phyloP scores from a whole-genome alignment of 2,797 vertebrate species.

The Mareca penelope region DNA sequence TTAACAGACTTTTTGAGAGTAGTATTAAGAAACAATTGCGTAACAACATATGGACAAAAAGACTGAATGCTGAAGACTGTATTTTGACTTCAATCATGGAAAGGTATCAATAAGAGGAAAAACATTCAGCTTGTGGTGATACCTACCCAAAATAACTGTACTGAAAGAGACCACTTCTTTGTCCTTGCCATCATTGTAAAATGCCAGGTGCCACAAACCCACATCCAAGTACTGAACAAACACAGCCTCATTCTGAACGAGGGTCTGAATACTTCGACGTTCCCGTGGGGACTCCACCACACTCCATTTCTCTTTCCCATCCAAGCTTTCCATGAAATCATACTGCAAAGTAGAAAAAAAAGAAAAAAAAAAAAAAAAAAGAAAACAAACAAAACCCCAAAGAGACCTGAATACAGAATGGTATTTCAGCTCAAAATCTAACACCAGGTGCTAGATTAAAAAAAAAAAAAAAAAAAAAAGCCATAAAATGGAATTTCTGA shows the following conservation, averaged over 20 bases:
- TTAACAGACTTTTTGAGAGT: neutral
- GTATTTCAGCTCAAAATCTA: neutral
- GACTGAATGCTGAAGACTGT: neutral
- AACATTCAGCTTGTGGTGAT: neutral
- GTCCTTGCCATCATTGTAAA: slow-evolving; percentile 97
- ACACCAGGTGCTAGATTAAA: neutral
- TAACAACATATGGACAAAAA: neutral
- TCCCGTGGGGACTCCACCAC: slow-evolving; percentile 95
- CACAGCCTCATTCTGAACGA: slow-evolving; percentile 96
- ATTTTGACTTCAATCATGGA: neutral
- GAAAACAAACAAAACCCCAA: neutral
- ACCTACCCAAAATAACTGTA: slow-evolving; percentile 92
- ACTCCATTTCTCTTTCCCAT: slow-evolving; percentile 98
- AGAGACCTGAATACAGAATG: neutral
- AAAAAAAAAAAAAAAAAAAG: neutral
- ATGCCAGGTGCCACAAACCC: slow-evolving; percentile 96
- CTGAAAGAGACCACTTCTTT: slow-evolving; percentile 94
- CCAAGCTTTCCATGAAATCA: slow-evolving; percentile 97
- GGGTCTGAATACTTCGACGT: slow-evolving; percentile 93
- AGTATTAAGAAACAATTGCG: neutral
- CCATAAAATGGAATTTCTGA: neutral
- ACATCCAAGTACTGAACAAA: slow-evolving; percentile 96
- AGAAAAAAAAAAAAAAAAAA: neutral
- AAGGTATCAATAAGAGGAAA: neutral
- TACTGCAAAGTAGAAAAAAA: slow-evolving; percentile 78